Percentiles rank a stretch among this genome's conserved stretches.
These are phyloP conservation scores for Hylaeus anthracinus DNA, from an alignment of 1,140 invertebrate species.

Conservation along the genomic window DNA sequence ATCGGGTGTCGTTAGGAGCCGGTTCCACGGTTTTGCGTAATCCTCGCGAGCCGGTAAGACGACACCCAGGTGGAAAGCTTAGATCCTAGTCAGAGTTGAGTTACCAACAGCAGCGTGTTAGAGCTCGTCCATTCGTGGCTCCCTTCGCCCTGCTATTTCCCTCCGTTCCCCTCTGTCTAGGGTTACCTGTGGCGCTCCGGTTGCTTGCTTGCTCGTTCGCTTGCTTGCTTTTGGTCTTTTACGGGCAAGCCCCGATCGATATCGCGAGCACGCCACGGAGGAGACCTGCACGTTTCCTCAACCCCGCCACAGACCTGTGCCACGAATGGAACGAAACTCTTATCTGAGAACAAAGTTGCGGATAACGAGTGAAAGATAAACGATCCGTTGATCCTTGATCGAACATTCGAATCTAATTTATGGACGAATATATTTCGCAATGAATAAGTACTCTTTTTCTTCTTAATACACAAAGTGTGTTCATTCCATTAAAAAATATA, in stretches of 20 bases:
- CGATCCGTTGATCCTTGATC: no score
- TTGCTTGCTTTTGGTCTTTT: conserved; percentile 48
- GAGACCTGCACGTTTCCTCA: conserved; percentile 5
- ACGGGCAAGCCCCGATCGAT: conserved; percentile 47
- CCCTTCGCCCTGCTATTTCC: conserved; percentile 20
- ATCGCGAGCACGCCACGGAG: conserved; percentile 11
- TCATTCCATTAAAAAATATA: no score
- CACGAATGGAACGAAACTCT: no score
- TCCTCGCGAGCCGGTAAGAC: conserved; percentile 52
- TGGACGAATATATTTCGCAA: no score
- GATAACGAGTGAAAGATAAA: no score
- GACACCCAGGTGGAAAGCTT: conserved; percentile 59
- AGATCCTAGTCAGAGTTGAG: conserved; percentile 55
- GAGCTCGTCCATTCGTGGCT: not conserved
- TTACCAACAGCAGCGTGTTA: conserved; percentile 45
- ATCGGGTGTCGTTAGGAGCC: conserved; percentile 28
- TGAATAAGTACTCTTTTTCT: no score
- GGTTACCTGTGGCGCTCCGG: conserved; percentile 23
- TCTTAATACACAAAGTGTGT: no score
- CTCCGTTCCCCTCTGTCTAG: conserved; percentile 33
- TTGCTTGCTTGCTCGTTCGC: conserved; percentile 15
- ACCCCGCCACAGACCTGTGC: not conserved
- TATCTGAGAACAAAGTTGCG: no score
- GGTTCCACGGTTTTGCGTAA: conserved; percentile 50
- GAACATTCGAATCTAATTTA: no score